phyloP scores from a whole-genome alignment of 2,888 invertebrate genomes.

The Lasioglossum malachurum region DNA sequence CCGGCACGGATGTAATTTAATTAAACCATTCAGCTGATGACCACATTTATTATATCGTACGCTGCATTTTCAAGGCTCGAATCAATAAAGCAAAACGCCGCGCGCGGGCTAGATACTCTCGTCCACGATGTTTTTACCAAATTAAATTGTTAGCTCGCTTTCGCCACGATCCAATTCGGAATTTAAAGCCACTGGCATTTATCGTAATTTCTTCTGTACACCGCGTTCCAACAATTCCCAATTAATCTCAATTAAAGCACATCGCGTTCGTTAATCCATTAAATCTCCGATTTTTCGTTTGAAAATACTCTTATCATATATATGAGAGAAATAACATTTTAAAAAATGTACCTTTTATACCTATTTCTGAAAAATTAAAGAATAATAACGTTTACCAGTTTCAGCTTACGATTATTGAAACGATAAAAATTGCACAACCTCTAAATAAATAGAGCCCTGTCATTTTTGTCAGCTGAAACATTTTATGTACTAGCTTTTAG shows the following conservation, averaged over 20 bases:
- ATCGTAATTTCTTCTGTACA: background rate
- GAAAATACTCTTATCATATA: too few species aligned
- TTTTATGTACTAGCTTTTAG: too few species aligned
- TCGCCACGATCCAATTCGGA: background rate
- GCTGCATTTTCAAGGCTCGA: conserved; percentile 15
- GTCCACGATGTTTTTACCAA: background rate
- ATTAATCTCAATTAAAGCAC: background rate
- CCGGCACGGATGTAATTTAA: conserved; percentile 39
- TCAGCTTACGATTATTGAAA: too few species aligned
- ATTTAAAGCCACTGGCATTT: background rate
- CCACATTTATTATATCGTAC: conserved; percentile 13
- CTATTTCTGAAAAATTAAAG: too few species aligned
- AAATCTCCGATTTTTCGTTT: background rate
- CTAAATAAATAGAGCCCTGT: too few species aligned
- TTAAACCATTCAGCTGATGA: conserved; percentile 39
- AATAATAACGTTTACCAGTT: too few species aligned
- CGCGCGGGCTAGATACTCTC: background rate
- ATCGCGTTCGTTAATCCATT: background rate
- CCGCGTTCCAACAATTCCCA: background rate
- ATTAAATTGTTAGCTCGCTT: background rate
- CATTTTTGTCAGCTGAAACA: too few species aligned
- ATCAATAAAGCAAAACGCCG: conserved; percentile 29
- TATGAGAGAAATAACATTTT: too few species aligned
- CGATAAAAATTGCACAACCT: too few species aligned
- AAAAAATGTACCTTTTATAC: too few species aligned